Conservation (phyloP, 2,888 invertebrate species). For the Stramonita haemastoma region DNA sequence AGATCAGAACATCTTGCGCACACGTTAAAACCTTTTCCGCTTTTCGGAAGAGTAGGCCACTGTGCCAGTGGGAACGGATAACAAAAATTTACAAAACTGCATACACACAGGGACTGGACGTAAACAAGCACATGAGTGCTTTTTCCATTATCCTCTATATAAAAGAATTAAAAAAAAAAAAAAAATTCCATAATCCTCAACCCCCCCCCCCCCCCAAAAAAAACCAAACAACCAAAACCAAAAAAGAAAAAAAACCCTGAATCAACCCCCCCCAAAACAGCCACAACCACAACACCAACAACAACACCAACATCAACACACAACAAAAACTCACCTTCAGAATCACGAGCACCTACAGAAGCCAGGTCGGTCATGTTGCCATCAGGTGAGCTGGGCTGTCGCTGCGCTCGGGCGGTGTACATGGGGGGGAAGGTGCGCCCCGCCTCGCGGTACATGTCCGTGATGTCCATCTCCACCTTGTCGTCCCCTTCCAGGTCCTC, state of each 20-base stretch:
- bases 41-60: too few species aligned
- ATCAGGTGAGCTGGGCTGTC: background rate
- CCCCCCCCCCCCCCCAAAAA: too few species aligned
- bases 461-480: constrained; percentile 68
- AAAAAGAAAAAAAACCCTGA: background rate
- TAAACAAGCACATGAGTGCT: too few species aligned
- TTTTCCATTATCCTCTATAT: too few species aligned
- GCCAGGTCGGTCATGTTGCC: constrained; percentile 31
- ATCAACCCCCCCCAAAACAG: too few species aligned
- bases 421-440: constrained; percentile 51
- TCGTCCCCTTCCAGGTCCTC: constrained; percentile 67
- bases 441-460: constrained; percentile 56
- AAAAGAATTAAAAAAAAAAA: too few species aligned
- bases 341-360: background rate
- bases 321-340: constrained; percentile 16
- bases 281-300: background rate
- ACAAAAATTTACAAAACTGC: too few species aligned
- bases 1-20: too few species aligned
- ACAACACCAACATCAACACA: background rate
- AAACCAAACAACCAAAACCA: background rate
- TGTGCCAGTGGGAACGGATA: too few species aligned
- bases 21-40: too few species aligned
- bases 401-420: constrained; percentile 1
- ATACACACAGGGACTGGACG: too few species aligned
- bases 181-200: too few species aligned